phyloP scores from a whole-genome alignment of 2,113 vertebrate species.

The Epinephelus lanceolatus region DNA sequence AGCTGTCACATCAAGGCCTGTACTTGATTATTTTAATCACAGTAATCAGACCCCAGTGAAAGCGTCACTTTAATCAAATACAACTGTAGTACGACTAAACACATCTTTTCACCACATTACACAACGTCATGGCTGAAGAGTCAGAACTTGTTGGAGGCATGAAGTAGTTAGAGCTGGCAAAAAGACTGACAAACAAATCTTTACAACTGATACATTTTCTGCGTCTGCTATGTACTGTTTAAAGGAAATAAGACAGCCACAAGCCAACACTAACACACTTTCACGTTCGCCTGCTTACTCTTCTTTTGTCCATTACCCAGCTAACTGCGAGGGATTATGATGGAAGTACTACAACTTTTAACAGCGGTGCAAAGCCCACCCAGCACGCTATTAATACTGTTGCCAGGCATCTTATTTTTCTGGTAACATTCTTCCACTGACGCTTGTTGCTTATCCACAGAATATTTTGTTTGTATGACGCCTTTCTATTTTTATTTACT shows the following conservation, averaged over 20 bases:
- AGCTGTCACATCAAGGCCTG: constrained; percentile 3
- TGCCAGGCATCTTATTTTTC: no score
- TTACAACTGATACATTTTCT: background rate
- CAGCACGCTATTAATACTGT: no score
- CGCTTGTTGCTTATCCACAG: no score
- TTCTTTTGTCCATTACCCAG: background rate
- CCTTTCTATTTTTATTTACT: no score
- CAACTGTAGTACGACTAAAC: background rate
- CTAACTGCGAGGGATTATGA: no score
- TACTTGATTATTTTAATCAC: constrained; percentile 15
- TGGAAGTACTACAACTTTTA: background rate
- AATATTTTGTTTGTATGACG: no score
- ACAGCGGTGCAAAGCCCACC: background rate
- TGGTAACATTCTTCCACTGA: no score
- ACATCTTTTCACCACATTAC: background rate
- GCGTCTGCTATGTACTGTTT: background rate
- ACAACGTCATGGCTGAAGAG: background rate
- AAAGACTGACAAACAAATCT: background rate
- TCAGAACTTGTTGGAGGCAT: no score
- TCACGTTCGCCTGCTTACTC: background rate
- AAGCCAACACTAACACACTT: background rate
- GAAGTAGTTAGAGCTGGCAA: background rate
- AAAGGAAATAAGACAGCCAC: background rate
- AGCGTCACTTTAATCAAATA: constrained; percentile 23
- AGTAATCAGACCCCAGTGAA: constrained; percentile 8